phyloP scores from a whole-genome alignment of 1,140 invertebrate genomes.

The Cyclargus thomasi region DNA sequence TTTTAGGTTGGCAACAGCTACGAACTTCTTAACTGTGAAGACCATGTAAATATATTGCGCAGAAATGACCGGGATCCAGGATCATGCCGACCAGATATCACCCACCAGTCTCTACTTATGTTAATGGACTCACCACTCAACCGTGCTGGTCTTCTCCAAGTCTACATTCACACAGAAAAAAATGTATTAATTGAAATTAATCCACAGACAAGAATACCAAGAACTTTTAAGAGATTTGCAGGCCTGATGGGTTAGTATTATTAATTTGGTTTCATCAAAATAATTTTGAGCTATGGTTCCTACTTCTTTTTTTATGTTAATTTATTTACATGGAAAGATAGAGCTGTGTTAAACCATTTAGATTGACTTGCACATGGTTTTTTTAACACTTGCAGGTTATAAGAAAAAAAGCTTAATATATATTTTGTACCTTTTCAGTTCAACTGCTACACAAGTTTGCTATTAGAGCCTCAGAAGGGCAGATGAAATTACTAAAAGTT shows the following conservation, averaged over 20 bases:
- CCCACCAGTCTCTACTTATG: slow-evolving; percentile 97
- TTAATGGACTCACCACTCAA: slow-evolving; percentile 97
- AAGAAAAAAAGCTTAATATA: background rate
- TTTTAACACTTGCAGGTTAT: no score
- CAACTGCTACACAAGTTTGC: slow-evolving; percentile 96
- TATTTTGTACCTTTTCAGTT: slow-evolving; percentile 79
- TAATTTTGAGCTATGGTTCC: no score
- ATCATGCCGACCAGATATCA: slow-evolving; percentile 93
- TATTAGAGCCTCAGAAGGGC: slow-evolving; percentile 91
- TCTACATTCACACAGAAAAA: slow-evolving; percentile 96
- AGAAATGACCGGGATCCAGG: slow-evolving; percentile 91
- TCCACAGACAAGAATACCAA: slow-evolving; percentile 97
- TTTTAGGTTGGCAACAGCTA: slow-evolving; percentile 88
- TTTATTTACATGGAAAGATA: no score
- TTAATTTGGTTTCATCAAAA: background rate
- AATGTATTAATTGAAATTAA: slow-evolving; percentile 99
- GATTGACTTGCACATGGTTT: no score
- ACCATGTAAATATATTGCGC: slow-evolving; percentile 88
- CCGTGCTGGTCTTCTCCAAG: slow-evolving; percentile 89
- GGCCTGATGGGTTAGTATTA: slow-evolving; percentile 92
- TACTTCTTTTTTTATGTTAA: no score
- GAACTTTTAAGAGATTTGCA: slow-evolving; percentile 98
- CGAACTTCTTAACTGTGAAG: slow-evolving; percentile 95
- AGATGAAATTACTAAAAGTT: slow-evolving; percentile 95
- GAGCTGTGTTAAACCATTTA: no score